These are phyloP conservation scores for Cydia strobilella DNA, from an alignment of 1,140 invertebrate genomes.

Conservation along the genomic window DNA sequence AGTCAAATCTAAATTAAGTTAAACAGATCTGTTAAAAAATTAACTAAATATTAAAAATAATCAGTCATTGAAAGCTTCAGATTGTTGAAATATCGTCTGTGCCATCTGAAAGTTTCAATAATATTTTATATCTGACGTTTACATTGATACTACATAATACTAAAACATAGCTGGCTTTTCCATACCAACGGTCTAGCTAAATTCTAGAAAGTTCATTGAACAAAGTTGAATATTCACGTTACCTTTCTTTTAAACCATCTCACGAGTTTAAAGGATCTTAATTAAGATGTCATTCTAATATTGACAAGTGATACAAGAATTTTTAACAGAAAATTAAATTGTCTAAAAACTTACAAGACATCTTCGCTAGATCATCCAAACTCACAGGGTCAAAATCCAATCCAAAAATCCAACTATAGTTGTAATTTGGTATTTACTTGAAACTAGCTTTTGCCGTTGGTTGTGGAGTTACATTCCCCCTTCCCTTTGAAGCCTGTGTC, in stretches of 20 bases:
- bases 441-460: conserved; percentile 53
- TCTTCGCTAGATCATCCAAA: background rate
- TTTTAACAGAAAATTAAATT: background rate
- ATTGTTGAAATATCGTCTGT: conserved; percentile 71
- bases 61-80: conserved; percentile 77
- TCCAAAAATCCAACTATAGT: conserved; percentile 24
- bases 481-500: conserved; percentile 76
- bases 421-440: conserved; percentile 48
- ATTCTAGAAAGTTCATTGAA: background rate
- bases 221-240: conserved; percentile 9
- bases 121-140: conserved; percentile 63
- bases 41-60: conserved; percentile 51
- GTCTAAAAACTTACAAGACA: background rate
- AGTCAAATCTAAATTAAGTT: conserved; percentile 15
- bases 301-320: background rate
- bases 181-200: background rate
- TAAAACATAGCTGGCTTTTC: conserved; percentile 17
- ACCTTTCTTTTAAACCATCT: background rate
- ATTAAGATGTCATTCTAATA: background rate
- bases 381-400: background rate
- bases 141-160: conserved; percentile 55
- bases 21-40: conserved; percentile 62
- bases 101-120: conserved; percentile 29
- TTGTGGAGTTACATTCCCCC: conserved; percentile 54
- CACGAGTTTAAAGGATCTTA: background rate